Conservation (phyloP, 2,113 vertebrate genomes). For the Colinus virginianus region DNA sequence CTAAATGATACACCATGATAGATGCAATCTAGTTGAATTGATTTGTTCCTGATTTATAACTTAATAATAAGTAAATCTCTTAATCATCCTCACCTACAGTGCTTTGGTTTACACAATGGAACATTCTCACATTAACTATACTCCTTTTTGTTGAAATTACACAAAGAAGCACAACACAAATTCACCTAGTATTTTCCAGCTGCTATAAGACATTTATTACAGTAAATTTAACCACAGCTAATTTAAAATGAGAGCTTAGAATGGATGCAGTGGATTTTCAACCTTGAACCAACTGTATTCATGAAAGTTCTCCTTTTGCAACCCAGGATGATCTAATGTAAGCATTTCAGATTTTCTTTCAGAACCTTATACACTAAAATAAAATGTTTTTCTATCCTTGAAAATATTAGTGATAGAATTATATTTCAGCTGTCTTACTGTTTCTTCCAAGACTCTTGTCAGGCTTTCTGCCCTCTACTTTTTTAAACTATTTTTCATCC, state of each 20-base stretch:
- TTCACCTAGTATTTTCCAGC: background rate
- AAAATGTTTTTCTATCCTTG: background rate
- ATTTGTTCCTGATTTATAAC: conserved; percentile 17
- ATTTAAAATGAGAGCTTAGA: background rate
- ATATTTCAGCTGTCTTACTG: background rate
- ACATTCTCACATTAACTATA: background rate
- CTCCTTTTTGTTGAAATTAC: background rate
- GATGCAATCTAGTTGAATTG: background rate
- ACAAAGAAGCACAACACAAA: background rate
- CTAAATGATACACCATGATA: background rate
- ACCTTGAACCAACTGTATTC: background rate
- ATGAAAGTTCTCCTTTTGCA: background rate
- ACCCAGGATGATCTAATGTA: background rate
- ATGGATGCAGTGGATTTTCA: background rate
- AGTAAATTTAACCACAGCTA: background rate
- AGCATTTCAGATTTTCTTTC: background rate
- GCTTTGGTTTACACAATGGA: background rate
- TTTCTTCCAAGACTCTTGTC: background rate
- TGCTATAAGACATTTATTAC: background rate
- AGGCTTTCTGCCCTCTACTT: background rate
- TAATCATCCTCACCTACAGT: background rate
- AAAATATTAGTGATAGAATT: background rate
- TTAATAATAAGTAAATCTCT: background rate
- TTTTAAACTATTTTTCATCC: background rate
- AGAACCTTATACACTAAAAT: background rate